Evolutionary conservation across 2,888 invertebrate genomes (phyloP).

Genomic region (Agriopis marginaria): DNA sequence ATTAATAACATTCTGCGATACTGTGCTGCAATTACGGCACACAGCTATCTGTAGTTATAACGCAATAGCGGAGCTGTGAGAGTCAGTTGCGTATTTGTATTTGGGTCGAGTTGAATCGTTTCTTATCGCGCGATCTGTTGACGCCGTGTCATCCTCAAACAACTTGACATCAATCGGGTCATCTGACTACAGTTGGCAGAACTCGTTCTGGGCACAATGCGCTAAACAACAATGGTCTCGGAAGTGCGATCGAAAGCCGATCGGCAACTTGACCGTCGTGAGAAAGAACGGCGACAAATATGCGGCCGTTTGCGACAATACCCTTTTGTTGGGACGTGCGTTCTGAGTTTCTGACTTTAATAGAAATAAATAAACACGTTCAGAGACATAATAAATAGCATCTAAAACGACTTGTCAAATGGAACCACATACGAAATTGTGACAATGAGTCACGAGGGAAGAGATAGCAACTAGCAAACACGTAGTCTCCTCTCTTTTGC

Average conservation of each 20-base stretch:
- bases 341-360: slow-evolving; percentile 44
- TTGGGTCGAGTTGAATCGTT: slow-evolving; percentile 65
- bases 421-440: slow-evolving; percentile 57
- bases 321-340: slow-evolving; percentile 65
- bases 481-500: not conserved
- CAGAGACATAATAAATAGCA: slow-evolving; percentile 55
- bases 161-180: slow-evolving; percentile 13
- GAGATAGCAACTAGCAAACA: slow-evolving; percentile 50
- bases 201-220: slow-evolving; percentile 38
- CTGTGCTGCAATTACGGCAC: slow-evolving; percentile 70
- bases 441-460: slow-evolving; percentile 64
- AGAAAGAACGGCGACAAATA: slow-evolving; percentile 70
- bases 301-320: slow-evolving; percentile 80
- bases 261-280: slow-evolving; percentile 64
- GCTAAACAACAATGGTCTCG: slow-evolving; percentile 49
- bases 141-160: slow-evolving; percentile 36
- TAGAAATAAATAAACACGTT: slow-evolving; percentile 44
- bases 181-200: slow-evolving; percentile 29
- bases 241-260: slow-evolving; percentile 49
- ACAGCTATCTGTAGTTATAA: slow-evolving; percentile 61
- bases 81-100: slow-evolving; percentile 53
- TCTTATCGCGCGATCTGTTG: slow-evolving; percentile 59
- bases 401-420: slow-evolving; percentile 41
- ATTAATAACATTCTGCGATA: slow-evolving; percentile 63
- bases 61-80: slow-evolving; percentile 52